These are phyloP conservation scores for Toxotes lorentzi DNA, from an alignment of 2,797 vertebrate genomes.

Conservation along the genomic window DNA sequence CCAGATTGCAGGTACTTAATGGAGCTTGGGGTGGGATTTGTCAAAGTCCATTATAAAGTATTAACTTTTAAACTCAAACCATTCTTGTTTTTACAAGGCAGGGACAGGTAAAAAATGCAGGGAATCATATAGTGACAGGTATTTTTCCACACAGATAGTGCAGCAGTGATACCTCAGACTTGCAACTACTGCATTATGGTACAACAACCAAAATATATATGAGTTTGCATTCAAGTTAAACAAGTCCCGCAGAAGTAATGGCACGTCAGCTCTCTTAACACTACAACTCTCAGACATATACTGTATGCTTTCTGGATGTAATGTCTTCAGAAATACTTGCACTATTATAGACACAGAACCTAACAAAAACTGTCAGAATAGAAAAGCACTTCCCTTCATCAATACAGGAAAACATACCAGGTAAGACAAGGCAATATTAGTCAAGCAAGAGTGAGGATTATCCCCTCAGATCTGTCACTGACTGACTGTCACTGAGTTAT, in stretches of 20 bases:
- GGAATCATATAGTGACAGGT: too few species aligned
- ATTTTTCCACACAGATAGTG: too few species aligned
- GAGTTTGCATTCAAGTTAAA: neutral
- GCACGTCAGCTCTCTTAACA: neutral
- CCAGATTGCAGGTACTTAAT: too few species aligned
- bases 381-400: slow-evolving; percentile 1
- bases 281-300: neutral
- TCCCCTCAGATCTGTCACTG: slow-evolving; percentile 17
- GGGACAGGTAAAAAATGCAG: too few species aligned
- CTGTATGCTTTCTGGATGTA: slow-evolving; percentile 3
- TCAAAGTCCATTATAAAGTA: too few species aligned
- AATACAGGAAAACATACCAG: neutral
- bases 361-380: slow-evolving; percentile 4
- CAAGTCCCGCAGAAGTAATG: neutral
- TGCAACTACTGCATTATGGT: neutral
- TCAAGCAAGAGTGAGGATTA: slow-evolving; percentile 18
- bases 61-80: too few species aligned
- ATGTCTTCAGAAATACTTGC: neutral
- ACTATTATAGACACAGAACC: neutral
- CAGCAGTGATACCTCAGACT: neutral
- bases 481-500: slow-evolving; percentile 34
- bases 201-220: neutral
- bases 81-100: too few species aligned
- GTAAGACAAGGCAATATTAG: slow-evolving; percentile 4
- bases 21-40: too few species aligned